Evolutionary conservation across 2,113 vertebrate species (phyloP).

Genomic region (Synchiropus splendidus): DNA sequence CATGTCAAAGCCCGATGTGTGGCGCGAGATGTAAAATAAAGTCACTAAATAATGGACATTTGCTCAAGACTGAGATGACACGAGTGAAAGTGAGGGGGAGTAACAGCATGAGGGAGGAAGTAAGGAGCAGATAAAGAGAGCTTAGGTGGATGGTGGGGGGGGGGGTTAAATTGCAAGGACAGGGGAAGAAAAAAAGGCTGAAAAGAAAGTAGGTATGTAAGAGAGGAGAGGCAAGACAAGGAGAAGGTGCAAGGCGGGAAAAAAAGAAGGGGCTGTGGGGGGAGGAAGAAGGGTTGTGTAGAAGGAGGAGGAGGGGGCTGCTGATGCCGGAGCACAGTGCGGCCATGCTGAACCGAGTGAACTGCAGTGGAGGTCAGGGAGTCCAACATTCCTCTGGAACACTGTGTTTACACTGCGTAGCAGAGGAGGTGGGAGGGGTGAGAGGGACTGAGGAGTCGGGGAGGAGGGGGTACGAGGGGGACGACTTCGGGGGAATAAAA

Average conservation of each 20-base stretch:
- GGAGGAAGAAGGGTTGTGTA: conserved; percentile 10
- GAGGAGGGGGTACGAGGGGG: conserved; percentile 54
- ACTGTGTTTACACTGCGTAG: conserved; percentile 71
- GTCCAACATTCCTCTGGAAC: conserved; percentile 78
- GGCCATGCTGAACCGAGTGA: conserved; percentile 73
- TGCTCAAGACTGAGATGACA: background rate
- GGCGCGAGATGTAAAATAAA: background rate
- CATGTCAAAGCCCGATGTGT: background rate
- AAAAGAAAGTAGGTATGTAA: conserved; percentile 3
- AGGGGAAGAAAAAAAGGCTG: conserved; percentile 2
- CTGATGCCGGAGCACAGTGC: conserved; percentile 60
- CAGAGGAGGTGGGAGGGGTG: conserved; percentile 19
- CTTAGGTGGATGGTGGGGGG: conserved; percentile 5
- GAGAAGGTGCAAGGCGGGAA: conserved; percentile 19
- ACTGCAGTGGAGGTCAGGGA: conserved; percentile 71
- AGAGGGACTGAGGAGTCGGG: conserved; percentile 10
- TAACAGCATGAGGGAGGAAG: background rate
- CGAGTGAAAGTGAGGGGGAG: background rate
- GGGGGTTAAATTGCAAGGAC: conserved; percentile 5
- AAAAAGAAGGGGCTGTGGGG: conserved; percentile 22
- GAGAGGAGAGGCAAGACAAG: conserved; percentile 12
- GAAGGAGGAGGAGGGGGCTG: conserved; percentile 7
- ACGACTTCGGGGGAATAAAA: conserved; percentile 64
- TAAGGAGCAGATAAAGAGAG: conserved; percentile 1
- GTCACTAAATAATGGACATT: background rate